Evolutionary conservation across 2,113 vertebrate genomes (phyloP).

Genomic region (Fulmarus glacialis): DNA sequence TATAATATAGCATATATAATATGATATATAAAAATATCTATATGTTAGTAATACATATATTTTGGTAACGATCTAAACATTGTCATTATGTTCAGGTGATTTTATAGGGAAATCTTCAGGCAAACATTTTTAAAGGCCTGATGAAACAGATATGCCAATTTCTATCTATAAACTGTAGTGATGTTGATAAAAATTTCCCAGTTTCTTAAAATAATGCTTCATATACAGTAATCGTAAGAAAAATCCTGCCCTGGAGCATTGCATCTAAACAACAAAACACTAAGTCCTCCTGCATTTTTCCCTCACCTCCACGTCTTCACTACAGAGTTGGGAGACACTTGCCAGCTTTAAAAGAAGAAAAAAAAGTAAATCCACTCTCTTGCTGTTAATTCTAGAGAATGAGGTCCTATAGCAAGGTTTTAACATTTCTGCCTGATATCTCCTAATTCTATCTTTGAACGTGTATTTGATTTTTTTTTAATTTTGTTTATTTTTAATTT

Average conservation of each 20-base stretch:
- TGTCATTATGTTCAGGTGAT: neutral
- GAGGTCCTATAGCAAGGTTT: neutral
- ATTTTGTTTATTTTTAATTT: neutral
- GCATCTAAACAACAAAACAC: neutral
- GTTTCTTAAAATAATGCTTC: neutral
- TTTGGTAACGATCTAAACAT: neutral
- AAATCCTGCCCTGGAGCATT: neutral
- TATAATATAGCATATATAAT: neutral
- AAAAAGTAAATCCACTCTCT: neutral
- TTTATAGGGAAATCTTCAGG: neutral
- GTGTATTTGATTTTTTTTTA: neutral
- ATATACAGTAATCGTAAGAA: neutral
- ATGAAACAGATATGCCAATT: neutral
- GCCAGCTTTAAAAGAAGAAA: neutral
- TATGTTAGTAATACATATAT: neutral
- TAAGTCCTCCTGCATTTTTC: neutral
- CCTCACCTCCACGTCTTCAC: neutral
- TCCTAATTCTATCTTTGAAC: neutral
- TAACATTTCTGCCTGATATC: neutral
- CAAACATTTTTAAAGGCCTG: neutral
- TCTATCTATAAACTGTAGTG: neutral
- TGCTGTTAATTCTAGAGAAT: neutral
- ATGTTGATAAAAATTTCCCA: neutral
- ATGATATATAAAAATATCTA: neutral
- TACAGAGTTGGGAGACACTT: neutral